These are phyloP conservation scores for Lymantria dispar DNA, from an alignment of 2,888 invertebrate species.

Conservation along the genomic window DNA sequence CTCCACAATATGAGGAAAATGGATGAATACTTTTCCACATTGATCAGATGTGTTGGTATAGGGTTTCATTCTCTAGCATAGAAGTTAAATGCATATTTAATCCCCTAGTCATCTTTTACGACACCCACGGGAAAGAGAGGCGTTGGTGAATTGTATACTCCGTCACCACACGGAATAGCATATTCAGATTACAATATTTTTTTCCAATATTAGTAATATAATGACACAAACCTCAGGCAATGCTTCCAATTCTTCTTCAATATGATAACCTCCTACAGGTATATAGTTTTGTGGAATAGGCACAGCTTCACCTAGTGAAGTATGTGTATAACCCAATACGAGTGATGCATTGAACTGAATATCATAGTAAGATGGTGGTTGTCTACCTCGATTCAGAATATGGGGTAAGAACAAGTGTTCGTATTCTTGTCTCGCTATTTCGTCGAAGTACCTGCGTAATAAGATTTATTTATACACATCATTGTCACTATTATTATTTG, in stretches of 20 bases:
- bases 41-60: too few species aligned
- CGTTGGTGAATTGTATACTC: too few species aligned
- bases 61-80: too few species aligned
- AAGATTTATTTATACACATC: not conserved
- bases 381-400: constrained; percentile 29
- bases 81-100: too few species aligned
- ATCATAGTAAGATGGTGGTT: constrained; percentile 32
- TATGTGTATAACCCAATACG: constrained; percentile 44
- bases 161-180: too few species aligned
- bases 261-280: constrained; percentile 48
- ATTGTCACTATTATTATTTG: too few species aligned
- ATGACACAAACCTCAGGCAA: constrained; percentile 41
- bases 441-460: constrained; percentile 24
- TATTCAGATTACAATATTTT: too few species aligned
- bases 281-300: constrained; percentile 45
- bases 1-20: too few species aligned
- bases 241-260: constrained; percentile 36
- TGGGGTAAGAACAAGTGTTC: constrained; percentile 31
- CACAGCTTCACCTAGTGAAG: constrained; percentile 31
- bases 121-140: too few species aligned
- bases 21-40: too few species aligned
- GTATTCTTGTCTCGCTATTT: constrained; percentile 22
- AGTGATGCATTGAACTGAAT: constrained; percentile 43
- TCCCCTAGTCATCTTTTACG: too few species aligned
- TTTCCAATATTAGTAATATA: too few species aligned